These are phyloP conservation scores for Ispidina picta DNA, from an alignment of 2,797 vertebrate species.

Conservation along the genomic window DNA sequence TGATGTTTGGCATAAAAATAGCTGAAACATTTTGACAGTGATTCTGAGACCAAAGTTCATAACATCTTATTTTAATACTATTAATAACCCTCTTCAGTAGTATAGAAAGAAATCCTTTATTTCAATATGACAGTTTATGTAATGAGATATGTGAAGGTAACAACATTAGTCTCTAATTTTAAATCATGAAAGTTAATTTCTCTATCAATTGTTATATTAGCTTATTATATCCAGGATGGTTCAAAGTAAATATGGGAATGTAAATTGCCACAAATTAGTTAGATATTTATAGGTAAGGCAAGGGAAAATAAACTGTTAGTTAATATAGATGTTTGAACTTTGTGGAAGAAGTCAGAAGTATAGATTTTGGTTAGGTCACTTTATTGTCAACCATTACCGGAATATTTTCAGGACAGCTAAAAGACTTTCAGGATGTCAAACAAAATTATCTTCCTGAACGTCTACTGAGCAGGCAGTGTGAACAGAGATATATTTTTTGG, in stretches of 20 bases:
- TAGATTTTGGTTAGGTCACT: not conserved
- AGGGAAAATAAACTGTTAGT: not conserved
- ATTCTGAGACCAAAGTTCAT: not conserved
- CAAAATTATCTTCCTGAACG: not conserved
- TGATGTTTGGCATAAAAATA: slow-evolving; percentile 47
- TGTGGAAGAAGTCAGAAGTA: not conserved
- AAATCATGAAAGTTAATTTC: not conserved
- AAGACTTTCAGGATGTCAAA: not conserved
- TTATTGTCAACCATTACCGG: not conserved
- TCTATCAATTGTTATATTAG: not conserved
- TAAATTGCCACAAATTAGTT: not conserved
- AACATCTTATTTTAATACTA: not conserved
- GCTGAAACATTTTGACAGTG: slow-evolving; percentile 42
- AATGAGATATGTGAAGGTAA: not conserved
- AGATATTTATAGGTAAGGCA: not conserved
- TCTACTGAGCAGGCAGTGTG: not conserved
- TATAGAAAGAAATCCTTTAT: not conserved
- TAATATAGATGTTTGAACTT: not conserved
- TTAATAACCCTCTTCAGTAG: not conserved
- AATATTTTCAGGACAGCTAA: not conserved
- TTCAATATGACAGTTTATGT: not conserved
- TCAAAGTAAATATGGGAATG: not conserved
- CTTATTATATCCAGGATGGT: not conserved
- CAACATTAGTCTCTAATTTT: not conserved
- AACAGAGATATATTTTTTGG: not conserved